Percentiles rank a stretch among this genome's conserved stretches.
Conservation (phyloP, 2,888 invertebrate species). For the Mesorhabditis sp. region DNA sequence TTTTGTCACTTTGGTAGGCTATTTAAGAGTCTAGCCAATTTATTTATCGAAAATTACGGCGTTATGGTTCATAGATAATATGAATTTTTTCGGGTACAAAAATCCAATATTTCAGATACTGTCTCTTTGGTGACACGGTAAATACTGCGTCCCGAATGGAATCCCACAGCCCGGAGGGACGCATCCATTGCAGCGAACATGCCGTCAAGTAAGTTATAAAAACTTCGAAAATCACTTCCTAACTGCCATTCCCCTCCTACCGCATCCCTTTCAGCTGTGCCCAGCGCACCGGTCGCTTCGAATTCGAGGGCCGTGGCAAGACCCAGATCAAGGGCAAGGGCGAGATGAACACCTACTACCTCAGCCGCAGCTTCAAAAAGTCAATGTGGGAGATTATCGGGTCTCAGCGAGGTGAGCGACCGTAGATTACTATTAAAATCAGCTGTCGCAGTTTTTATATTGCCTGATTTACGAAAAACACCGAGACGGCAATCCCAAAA, state of each 20-base stretch:
- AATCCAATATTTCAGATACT: conserved; percentile 32
- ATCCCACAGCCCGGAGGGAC: conserved; percentile 40
- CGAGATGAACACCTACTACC: conserved; percentile 50
- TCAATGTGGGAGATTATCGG: conserved; percentile 55
- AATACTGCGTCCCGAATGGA: conserved; percentile 49
- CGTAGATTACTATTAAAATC: too few relatives aligned
- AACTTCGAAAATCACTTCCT: not conserved
- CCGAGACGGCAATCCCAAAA: too few relatives aligned
- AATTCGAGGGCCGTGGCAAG: conserved; percentile 44
- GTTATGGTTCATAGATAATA: too few relatives aligned
- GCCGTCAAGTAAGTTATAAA: conserved; percentile 27
- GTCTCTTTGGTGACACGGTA: conserved; percentile 50
- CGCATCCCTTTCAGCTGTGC: conserved; percentile 29
- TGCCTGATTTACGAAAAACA: too few relatives aligned
- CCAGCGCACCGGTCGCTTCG: conserved; percentile 44
- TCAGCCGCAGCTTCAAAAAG: conserved; percentile 43
- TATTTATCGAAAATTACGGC: too few relatives aligned
- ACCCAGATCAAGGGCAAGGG: conserved; percentile 50
- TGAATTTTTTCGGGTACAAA: too few relatives aligned
- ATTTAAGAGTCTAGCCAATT: too few relatives aligned
- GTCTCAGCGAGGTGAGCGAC: conserved; percentile 31
- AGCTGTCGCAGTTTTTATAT: too few relatives aligned
- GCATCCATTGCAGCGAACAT: conserved; percentile 44
- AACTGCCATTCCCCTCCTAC: not conserved
- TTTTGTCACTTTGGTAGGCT: too few relatives aligned